These are phyloP conservation scores for Hippocampus barbouri DNA, from an alignment of 2,113 vertebrate genomes.

Conservation along the genomic window DNA sequence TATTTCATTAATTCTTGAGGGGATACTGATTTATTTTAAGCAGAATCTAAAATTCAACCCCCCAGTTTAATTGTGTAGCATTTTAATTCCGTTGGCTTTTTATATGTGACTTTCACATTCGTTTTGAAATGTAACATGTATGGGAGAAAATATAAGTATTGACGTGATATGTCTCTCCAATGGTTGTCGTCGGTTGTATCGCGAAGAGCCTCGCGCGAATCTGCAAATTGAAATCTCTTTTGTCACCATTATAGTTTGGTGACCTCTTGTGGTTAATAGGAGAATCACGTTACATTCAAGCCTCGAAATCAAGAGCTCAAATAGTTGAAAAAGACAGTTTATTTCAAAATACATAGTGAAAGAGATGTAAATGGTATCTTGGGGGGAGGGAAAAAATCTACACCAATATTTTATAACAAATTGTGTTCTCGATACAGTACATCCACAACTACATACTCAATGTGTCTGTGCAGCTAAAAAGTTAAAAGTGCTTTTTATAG, in stretches of 20 bases:
- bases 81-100: neutral
- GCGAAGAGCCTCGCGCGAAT: neutral
- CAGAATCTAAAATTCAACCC: neutral
- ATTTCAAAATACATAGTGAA: conserved; percentile 47
- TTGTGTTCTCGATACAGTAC: conserved; percentile 17
- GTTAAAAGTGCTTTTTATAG: conserved; percentile 28
- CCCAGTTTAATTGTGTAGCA: neutral
- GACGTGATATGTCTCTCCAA: neutral
- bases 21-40: neutral
- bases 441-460: conserved; percentile 51
- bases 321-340: conserved; percentile 50
- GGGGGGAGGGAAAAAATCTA: conserved; percentile 15
- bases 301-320: neutral
- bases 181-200: neutral
- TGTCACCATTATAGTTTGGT: conserved; percentile 11
- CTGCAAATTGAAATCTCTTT: neutral
- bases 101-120: neutral
- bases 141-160: neutral
- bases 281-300: conserved; percentile 7
- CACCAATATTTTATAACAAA: conserved; percentile 26
- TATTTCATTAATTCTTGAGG: neutral
- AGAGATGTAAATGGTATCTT: conserved; percentile 29
- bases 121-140: neutral
- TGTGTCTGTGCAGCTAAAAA: conserved; percentile 26
- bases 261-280: conserved; percentile 51